A percentile compares a stretch with the other conserved stretches of the same genome.
These are phyloP conservation scores for Athalia circularis DNA, from an alignment of 2,888 invertebrate genomes.

Conservation along the genomic window DNA sequence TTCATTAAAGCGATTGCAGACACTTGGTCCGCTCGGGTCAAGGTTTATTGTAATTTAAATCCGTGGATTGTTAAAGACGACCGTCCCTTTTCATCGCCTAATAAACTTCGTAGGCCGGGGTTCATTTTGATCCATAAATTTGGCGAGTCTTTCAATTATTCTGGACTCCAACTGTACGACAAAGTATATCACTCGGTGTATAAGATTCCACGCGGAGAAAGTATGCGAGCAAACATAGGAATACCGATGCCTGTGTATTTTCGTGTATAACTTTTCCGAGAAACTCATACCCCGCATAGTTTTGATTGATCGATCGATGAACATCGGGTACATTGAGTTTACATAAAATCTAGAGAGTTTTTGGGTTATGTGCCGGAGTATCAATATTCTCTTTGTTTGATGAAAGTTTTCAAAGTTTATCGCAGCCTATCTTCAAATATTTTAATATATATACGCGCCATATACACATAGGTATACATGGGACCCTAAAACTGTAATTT, in stretches of 20 bases:
- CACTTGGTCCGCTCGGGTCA: constrained; percentile 11
- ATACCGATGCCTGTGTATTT: no score
- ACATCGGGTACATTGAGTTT: not conserved
- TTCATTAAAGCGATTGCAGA: constrained; percentile 41
- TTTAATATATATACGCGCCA: not conserved
- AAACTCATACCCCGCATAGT: no score
- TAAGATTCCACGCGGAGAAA: no score
- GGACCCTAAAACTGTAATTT: constrained; percentile 42
- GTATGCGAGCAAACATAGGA: no score
- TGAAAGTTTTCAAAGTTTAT: constrained; percentile 20
- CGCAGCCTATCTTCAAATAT: constrained; percentile 38
- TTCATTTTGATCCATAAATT: constrained; percentile 24
- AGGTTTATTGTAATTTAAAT: constrained; percentile 44
- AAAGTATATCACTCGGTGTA: not conserved
- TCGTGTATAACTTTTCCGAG: no score
- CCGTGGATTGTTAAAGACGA: constrained; percentile 13
- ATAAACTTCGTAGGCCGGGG: constrained; percentile 13
- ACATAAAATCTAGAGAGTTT: not conserved
- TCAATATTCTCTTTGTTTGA: constrained; percentile 1
- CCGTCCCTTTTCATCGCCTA: constrained; percentile 23
- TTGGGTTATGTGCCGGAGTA: not conserved
- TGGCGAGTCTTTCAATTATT: constrained; percentile 8
- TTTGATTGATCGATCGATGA: no score
- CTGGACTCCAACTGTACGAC: not conserved
- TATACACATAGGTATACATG: no score